Conservation (phyloP, 2,797 vertebrate genomes). For the Ambastaia sidthimunki region DNA sequence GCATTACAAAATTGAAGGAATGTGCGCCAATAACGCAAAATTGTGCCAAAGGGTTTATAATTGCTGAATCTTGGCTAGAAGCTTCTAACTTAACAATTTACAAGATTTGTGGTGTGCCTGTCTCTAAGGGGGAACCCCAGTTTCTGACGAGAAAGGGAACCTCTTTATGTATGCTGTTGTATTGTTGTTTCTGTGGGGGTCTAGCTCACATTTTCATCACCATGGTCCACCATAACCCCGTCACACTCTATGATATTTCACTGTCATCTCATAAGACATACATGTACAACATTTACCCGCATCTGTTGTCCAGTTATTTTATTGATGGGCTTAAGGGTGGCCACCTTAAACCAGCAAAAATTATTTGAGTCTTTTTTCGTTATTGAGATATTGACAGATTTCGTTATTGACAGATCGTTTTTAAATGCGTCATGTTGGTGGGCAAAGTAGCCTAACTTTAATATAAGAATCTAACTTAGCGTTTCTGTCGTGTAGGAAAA, state of each 20-base stretch:
- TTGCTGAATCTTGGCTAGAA: too few relatives aligned
- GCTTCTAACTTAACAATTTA: background rate
- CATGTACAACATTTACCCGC: background rate
- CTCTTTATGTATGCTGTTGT: constrained; percentile 5
- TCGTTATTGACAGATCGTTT: too few relatives aligned
- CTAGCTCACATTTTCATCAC: background rate
- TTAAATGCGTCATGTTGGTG: too few relatives aligned
- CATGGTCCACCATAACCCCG: background rate
- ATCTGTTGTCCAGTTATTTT: background rate
- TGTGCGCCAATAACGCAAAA: background rate
- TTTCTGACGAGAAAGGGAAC: background rate
- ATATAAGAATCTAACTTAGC: too few relatives aligned
- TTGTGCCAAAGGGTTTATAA: too few relatives aligned
- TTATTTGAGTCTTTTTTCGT: too few relatives aligned
- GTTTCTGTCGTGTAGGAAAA: background rate
- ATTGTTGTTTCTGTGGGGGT: background rate
- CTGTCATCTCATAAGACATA: too few relatives aligned
- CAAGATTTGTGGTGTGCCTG: too few relatives aligned
- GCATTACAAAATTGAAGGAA: background rate
- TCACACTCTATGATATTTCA: constrained; percentile 2
- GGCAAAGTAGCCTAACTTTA: too few relatives aligned
- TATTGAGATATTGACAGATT: too few relatives aligned
- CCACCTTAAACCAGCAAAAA: too few relatives aligned
- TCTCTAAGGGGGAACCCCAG: background rate
- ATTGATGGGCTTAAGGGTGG: too few relatives aligned